These are phyloP conservation scores for Anomalospiza imberbis DNA, from an alignment of 2,797 vertebrate species.

Conservation along the genomic window DNA sequence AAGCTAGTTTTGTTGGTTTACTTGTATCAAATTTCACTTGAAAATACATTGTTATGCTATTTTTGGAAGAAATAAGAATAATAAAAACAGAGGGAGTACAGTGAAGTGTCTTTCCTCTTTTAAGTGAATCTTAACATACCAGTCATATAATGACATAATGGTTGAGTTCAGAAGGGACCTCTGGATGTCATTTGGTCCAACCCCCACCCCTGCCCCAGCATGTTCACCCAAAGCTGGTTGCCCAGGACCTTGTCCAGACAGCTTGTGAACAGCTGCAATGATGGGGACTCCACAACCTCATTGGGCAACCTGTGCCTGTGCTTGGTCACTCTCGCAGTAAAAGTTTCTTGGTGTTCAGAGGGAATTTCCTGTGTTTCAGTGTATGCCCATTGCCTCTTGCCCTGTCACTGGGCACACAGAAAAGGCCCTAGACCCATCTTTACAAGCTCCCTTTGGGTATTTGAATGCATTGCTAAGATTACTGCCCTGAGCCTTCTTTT, in stretches of 20 bases:
- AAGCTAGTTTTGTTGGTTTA: conserved; percentile 32
- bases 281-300: not conserved
- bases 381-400: not conserved
- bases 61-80: conserved; percentile 53
- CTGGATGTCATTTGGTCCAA: not conserved
- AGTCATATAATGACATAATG: not conserved
- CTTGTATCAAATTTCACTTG: not conserved
- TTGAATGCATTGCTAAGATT: not conserved
- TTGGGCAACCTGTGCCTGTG: not conserved
- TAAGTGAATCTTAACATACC: not conserved
- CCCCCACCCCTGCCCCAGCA: not conserved
- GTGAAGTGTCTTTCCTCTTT: not conserved
- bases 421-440: not conserved
- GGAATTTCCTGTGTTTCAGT: not conserved
- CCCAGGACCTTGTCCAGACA: not conserved
- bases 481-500: not conserved
- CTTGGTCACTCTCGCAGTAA: not conserved
- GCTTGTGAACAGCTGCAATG: not conserved
- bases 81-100: conserved; percentile 12
- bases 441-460: not conserved
- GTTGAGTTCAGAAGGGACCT: not conserved
- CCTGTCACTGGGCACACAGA: not conserved
- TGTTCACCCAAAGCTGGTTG: not conserved
- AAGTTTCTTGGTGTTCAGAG: not conserved
- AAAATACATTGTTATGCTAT: conserved; percentile 18